phyloP scores from a whole-genome alignment of 1,140 invertebrate genomes.

The Globodera ellingtonae region DNA sequence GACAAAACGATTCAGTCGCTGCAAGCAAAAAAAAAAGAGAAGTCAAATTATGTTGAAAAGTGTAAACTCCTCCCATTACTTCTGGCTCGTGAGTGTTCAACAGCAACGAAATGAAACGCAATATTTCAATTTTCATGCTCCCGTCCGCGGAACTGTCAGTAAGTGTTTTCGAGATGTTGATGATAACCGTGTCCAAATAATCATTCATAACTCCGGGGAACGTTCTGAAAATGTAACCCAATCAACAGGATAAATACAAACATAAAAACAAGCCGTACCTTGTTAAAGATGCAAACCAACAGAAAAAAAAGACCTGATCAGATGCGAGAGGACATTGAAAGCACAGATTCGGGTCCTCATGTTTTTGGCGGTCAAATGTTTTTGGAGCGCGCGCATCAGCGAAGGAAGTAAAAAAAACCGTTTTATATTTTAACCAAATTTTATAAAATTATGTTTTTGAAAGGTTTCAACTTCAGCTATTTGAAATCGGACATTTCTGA shows the following conservation, averaged over 20 bases:
- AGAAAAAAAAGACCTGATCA: slow-evolving; percentile 71
- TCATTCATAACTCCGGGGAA: slow-evolving; percentile 38
- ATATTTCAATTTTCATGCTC: slow-evolving; percentile 96
- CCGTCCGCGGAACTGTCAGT: slow-evolving; percentile 77
- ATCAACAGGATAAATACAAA: not conserved
- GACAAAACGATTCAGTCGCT: slow-evolving; percentile 79
- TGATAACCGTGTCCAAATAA: slow-evolving; percentile 43
- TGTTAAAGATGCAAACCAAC: too few species aligned
- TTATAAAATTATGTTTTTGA: too few species aligned
- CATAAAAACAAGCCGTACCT: not conserved
- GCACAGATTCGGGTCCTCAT: slow-evolving; percentile 89
- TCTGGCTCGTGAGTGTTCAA: slow-evolving; percentile 80
- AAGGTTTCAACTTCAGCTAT: too few species aligned
- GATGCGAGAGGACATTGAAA: slow-evolving; percentile 84
- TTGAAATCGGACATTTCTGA: not conserved
- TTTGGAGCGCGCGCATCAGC: slow-evolving; percentile 84
- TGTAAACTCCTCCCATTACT: slow-evolving; percentile 50
- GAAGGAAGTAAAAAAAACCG: slow-evolving; percentile 64
- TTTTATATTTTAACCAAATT: too few species aligned
- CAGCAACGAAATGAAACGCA: slow-evolving; percentile 87
- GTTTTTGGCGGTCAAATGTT: slow-evolving; percentile 88
- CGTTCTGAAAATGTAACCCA: slow-evolving; percentile 36
- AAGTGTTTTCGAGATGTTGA: slow-evolving; percentile 70
- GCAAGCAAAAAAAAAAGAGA: slow-evolving; percentile 20
- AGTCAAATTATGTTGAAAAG: not conserved